Base-by-base conservation (phyloP, 2,797 vertebrate species). In the Sebastes elongatus region DNA sequence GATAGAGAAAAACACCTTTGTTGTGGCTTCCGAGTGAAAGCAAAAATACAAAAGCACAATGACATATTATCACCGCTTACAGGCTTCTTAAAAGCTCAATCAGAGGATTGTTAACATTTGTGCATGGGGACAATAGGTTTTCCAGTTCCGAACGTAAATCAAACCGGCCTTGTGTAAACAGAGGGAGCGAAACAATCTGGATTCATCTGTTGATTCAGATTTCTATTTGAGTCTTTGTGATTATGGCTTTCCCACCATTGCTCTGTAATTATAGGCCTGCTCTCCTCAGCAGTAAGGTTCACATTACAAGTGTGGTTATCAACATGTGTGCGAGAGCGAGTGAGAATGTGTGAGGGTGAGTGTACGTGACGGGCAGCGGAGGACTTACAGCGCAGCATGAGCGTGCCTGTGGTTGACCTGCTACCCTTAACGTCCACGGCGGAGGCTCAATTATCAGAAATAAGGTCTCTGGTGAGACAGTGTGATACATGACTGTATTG, bases 151-250 rank as follows among this genome's bases (percentile, higher is more conserved):
- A 76, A 79, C 13, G 81, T 89, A 90, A 91, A 91, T 88, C 87
- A 82, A 82, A 86, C 82, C 46, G 60, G 42, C 69, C 77, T 78
- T 75, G 80, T 89, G 82, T 94, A 95, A 92, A 93, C 87, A 92
- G 78, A 74, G 66, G 66, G 68, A 83, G 56, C 55, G 77, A 89
- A 91, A 91, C 91, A 89, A 94, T 93, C 88, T 91, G 86, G 81
- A 92, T 84, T 94, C 92, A 93, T 93, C 90, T 92, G 93, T 93
- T 93, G 92, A 93, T 94, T 91, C 86, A 88, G 86, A 92, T 89
- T 93, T 94, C 93, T 95, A 94, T 94, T 94, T 94, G 92, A 90
- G 93, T 94, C 94, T 92, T 92, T 94, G 91, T 94, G 90, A 94
- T 94, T 94, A 94, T 94, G 92, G 92, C 90, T 86, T 87, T 84